Evolutionary conservation across 2,888 invertebrate species (phyloP), one percentile per base, ranked within the genome.

Genomic region (Lithophane socia): DNA sequence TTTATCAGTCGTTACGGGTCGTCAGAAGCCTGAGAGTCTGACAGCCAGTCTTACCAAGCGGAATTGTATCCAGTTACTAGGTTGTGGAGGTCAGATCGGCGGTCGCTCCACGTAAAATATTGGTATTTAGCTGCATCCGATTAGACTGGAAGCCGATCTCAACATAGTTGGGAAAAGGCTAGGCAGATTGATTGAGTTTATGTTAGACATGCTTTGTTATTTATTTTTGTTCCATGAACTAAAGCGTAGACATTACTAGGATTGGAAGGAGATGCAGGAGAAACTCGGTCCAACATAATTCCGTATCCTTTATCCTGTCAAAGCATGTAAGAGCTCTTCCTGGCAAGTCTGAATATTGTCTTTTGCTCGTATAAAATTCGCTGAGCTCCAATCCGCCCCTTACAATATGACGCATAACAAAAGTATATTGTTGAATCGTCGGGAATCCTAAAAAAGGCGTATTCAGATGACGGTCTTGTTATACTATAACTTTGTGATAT

Each of bases 341-440:
- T 58, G 18, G n/a, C 54, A 49, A 63, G 66, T 77, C 47, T 67
- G n/a, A 56, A 67, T 60, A 42, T 66, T 70, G 44, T 76, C 24
- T 52, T 66, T 67, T 73, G 69, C 42, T 63, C 3, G 60, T 13
- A 56, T 12, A 52, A 70, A 65, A 60, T 70, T 72, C 44, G 42
- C 67, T 44, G 75, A 70, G 42, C 37, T 63, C 47, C 42, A 47
- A 47, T 65, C 65, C 58, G 49, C 49, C 68, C 18, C 56, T 65
- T 56, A 71, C 78, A 70, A 75, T 63, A 56, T 73, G 42, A 65
- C n/a, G 49, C 44, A 79, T 52, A 42, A 75, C 37, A 80, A 75
- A 73, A 66, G 75, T 72, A 58, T 54, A 66, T 83, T 66, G 66
- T 63, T 73, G 42, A 66, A 70, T 52, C 47, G 2, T 70, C 72